These are phyloP conservation scores for Danaus melanippus DNA, from an alignment of 1,140 invertebrate genomes.

Conservation along the genomic window DNA sequence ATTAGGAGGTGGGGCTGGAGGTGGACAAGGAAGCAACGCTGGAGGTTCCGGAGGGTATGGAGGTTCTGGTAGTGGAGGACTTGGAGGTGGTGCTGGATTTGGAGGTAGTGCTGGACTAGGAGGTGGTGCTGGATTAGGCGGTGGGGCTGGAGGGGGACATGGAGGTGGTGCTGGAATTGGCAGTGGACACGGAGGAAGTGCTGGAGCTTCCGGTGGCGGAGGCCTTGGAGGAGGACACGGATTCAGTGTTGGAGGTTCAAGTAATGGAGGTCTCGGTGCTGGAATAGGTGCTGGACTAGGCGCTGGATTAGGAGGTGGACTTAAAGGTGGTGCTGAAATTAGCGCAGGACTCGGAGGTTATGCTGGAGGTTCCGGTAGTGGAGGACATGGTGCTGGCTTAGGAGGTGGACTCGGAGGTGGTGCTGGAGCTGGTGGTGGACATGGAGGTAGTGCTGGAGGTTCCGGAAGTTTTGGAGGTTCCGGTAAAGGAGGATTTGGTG, in stretches of 20 bases:
- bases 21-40: conserved; percentile 9
- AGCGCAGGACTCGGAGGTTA: conserved; percentile 8
- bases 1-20: conserved; percentile 10
- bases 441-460: conserved; percentile 13
- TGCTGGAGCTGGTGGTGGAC: conserved; percentile 9
- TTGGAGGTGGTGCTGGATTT: too few species aligned
- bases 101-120: too few species aligned
- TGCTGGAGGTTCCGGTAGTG: conserved; percentile 12
- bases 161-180: conserved; percentile 7
- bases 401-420: conserved; percentile 18
- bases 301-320: conserved; percentile 24
- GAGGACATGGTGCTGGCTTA: conserved; percentile 6
- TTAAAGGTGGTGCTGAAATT: conserved; percentile 18
- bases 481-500: conserved; percentile 13
- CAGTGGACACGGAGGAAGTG: conserved; percentile 12
- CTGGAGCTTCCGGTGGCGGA: conserved; percentile 10
- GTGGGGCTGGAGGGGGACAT: conserved; percentile 22
- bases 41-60: conserved; percentile 25
- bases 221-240: conserved; percentile 8
- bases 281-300: too few species aligned
- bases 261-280: conserved; percentile 18
- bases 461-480: conserved; percentile 12
- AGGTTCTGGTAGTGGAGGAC: conserved; percentile 16
- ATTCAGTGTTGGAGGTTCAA: conserved; percentile 6
- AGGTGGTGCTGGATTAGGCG: conserved; percentile 20